Base-by-base conservation (phyloP, 1,140 invertebrate species). In the Phenacoccus solenopsis region DNA sequence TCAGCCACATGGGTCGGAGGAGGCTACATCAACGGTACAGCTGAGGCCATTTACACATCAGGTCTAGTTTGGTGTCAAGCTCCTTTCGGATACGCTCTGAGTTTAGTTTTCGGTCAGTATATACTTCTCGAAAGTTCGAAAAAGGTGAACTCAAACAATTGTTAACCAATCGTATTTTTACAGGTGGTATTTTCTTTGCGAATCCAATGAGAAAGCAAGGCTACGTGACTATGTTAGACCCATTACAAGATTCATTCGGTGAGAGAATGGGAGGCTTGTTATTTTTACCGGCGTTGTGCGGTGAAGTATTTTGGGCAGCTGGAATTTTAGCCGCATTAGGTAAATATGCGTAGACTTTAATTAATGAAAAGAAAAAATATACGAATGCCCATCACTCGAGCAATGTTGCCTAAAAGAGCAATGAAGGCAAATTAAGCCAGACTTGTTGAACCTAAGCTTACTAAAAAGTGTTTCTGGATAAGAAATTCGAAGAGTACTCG, bases 151-250 rank as follows among this genome's bases (percentile, higher is more conserved):
- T 20, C n/a, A n/a, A n/a, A n/a, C n/a, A n/a, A n/a, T n/a, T n/a
- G n/a, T n/a, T n/a, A n/a, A n/a, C n/a, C n/a, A n/a, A 1, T 9
- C 30, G 61, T 13, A 57, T 69, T 49, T 73, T 72, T 72, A 35
- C 78, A 94, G 94, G 96, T 75, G 97, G 96, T 20, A 86, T 97
- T 74, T 96, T 99, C 79, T 99, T 98, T 81, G 96, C 96, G 68
- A 94, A 94, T 79, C 92, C 93, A 74, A 99, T 99, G 96, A 83
- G 97, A 73, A 86, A 91, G 78, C 90, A 97, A 80, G 96, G 95
- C 68, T 98, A 98, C 81, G 89, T 98, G 56, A 99, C 97, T 9
- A 98, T 99, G 96, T 79, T 99, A 80, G 97, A 99, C 82, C 96
- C 96, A 1, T 88, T 99, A 74, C 94, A 97, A 81, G 90, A 94